Evolutionary conservation across 2,888 invertebrate genomes (phyloP).

Genomic region (Pandemis cinnamomeana): DNA sequence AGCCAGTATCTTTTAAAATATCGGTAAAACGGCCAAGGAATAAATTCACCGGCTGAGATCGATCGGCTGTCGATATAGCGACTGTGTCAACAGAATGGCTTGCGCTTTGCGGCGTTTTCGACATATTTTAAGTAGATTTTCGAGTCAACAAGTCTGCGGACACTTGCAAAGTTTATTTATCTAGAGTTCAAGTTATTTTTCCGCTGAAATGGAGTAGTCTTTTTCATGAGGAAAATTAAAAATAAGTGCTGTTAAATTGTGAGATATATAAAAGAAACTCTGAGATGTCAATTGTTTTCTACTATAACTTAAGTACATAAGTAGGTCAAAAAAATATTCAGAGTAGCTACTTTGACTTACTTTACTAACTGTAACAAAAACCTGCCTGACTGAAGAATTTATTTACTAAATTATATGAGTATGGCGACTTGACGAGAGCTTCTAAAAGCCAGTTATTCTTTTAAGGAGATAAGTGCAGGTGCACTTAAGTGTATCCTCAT

Average conservation of each 20-base stretch:
- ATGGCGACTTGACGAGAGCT: no score
- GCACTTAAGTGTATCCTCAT: slow-evolving; percentile 22
- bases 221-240: neutral
- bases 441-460: no score
- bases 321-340: no score
- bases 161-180: slow-evolving; percentile 12
- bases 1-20: slow-evolving; percentile 28
- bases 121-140: slow-evolving; percentile 34
- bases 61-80: slow-evolving; percentile 30
- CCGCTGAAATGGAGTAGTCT: neutral
- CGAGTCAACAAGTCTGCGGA: slow-evolving; percentile 30
- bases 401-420: no score
- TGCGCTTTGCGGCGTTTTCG: slow-evolving; percentile 9
- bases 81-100: slow-evolving; percentile 32
- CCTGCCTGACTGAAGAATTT: no score
- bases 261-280: no score
- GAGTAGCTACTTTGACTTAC: no score
- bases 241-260: no score
- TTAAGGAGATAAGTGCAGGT: neutral
- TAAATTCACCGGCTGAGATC: slow-evolving; percentile 33
- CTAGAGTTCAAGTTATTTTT: slow-evolving; percentile 1
- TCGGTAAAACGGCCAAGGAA: slow-evolving; percentile 22
- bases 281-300: no score
- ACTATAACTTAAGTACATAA: no score
- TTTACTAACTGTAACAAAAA: no score